Evolutionary conservation across 1,140 invertebrate species (phyloP).

Genomic region (Solenopsis fugax): DNA sequence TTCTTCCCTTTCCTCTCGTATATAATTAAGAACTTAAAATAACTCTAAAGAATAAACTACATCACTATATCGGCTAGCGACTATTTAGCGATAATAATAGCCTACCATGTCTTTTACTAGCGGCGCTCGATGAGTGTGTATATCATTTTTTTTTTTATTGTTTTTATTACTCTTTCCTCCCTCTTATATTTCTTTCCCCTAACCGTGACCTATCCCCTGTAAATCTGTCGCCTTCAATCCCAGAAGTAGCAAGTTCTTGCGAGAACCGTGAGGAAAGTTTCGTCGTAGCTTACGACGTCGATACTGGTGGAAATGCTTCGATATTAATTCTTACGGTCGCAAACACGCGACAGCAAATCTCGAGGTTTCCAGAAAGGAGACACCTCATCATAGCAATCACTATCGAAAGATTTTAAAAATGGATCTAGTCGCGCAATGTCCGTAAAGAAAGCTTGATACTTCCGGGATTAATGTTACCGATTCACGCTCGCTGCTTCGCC

Average conservation of each 20-base stretch:
- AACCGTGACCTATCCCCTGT: slow-evolving; percentile 41
- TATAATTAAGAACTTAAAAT: slow-evolving; percentile 83
- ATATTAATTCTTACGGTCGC: background rate
- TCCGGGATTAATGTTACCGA: slow-evolving; percentile 60
- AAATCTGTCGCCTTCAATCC: slow-evolving; percentile 33
- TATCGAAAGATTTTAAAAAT: background rate
- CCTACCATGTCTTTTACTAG: slow-evolving; percentile 83
- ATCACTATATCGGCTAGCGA: slow-evolving; percentile 84
- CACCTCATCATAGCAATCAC: background rate
- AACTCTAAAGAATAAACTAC: slow-evolving; percentile 82
- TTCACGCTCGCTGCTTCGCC: slow-evolving; percentile 65
- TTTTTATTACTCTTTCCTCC: slow-evolving; percentile 1
- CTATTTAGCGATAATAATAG: slow-evolving; percentile 82
- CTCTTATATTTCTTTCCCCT: slow-evolving; percentile 40
- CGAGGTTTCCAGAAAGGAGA: background rate
- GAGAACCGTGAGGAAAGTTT: background rate
- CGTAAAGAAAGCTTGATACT: slow-evolving; percentile 31
- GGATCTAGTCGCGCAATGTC: background rate
- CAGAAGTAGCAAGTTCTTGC: slow-evolving; percentile 34
- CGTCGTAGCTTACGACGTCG: background rate
- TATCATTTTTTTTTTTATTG: slow-evolving; percentile 33
- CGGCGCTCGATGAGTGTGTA: slow-evolving; percentile 80
- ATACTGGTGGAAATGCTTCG: background rate
- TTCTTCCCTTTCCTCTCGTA: slow-evolving; percentile 62
- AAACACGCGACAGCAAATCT: background rate